Evolutionary conservation across 2,797 vertebrate genomes (phyloP), one percentile per base, ranked within the genome.

Genomic region (Sternotherus odoratus): DNA sequence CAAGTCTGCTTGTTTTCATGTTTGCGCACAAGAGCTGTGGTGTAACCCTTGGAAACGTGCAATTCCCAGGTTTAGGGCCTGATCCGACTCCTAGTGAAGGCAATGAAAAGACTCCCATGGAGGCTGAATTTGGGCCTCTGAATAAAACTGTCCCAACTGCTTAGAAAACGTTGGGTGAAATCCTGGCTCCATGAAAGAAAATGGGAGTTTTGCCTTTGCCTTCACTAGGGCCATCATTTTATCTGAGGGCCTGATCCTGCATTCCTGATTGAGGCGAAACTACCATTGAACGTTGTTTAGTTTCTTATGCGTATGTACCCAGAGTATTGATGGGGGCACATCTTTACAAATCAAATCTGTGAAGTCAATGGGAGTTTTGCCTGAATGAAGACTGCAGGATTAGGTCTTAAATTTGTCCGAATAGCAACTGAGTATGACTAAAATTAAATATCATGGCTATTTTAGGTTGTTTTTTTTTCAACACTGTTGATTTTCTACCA

Each of bases 311-410:
- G 75, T 85, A 82, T 79, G n/a, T 88, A 24, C 79, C 86, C 33
- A 49, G 77, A 85, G 5, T 92, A 75, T 88, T 92, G 87, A 77
- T 66, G 17, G 9, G 8, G 87, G 19, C 75, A 63, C 54, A 57
- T 87, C 77, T 91, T 89, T 86, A 54, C 89, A 95, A 83, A 63
- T 86, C 51, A 78, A 46, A 48, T 83, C 69, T 30, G 90, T 80
- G 88, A 36, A 66, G 60, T 36, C 93, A 48, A 63, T 83, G 85
- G 83, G 92, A 91, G 90, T 95, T 96, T 95, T 94, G 89, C 83
- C 83, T 88, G 83, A 93, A 91, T 94, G 90, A 94, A 82, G 89
- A 53, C 90, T 57, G 78, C 51, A 88, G 86, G 80, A 89, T 92
- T 66, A 17, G 87, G 63, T 46, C 56, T 93, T 84, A 79, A 82